Evolutionary conservation across 2,888 invertebrate species (phyloP).

Genomic region (Leuctra nigra): DNA sequence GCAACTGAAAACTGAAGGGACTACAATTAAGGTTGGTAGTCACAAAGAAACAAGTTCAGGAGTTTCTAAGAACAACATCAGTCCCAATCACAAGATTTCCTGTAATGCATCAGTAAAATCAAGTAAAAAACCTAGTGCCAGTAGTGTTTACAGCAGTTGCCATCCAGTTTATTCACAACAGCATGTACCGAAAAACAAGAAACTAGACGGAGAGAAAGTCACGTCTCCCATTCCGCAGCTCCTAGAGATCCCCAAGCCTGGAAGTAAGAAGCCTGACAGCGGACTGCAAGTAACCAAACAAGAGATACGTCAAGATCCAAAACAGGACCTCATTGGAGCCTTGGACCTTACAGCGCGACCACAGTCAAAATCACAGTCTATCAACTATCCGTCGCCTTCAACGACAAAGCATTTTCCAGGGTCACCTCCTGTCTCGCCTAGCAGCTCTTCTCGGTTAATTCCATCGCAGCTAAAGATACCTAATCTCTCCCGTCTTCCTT

Average conservation of each 20-base stretch:
- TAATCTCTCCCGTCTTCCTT: not conserved
- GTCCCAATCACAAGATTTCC: no score
- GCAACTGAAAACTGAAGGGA: no score
- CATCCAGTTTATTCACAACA: no score
- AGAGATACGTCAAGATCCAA: not conserved
- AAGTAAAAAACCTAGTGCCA: no score
- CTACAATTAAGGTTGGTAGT: no score
- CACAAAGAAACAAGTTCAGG: no score
- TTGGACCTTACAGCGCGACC: constrained; percentile 21
- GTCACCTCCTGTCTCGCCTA: not conserved
- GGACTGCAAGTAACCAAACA: not conserved
- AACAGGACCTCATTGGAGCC: constrained; percentile 16
- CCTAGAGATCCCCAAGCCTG: constrained; percentile 6
- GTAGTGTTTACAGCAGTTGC: no score
- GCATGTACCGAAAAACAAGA: no score
- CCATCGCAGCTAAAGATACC: not conserved
- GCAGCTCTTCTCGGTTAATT: not conserved
- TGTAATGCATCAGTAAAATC: no score
- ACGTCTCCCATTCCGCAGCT: constrained; percentile 2
- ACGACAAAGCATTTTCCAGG: not conserved
- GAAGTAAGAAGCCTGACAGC: not conserved
- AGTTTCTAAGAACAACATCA: no score
- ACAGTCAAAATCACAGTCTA: not conserved
- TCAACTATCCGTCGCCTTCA: not conserved
- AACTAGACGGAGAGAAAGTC: not conserved